Evolutionary conservation across 2,888 invertebrate genomes (phyloP), one percentile per base, ranked within the genome.

Genomic region (Synanthedon tipuliformis): DNA sequence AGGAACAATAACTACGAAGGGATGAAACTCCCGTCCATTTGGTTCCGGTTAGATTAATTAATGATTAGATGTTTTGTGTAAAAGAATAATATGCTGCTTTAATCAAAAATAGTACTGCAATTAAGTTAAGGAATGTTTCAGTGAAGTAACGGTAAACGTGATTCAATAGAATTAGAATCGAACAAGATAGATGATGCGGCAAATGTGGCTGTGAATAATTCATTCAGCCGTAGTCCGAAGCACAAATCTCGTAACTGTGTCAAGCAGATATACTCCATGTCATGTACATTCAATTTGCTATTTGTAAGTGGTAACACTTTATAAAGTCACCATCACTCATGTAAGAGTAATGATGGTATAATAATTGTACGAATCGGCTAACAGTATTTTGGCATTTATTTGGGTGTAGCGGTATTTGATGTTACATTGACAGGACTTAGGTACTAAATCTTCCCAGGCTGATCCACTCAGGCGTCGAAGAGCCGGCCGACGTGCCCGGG

Each of bases 371-470:
- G 40, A 41, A 59, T 54, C 55, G 55, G 56, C 66, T 73, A 77
- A 73, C 75, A 69, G 72, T 75, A 68, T 64, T 59, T 52, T 53
- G 50, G 58, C 54, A 55, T 71, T 69, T 68, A 55, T 64, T 62
- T 62, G 63, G 62, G 62, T 68, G 23, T 34, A 34, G 10, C 34
- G 34, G 34, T 34, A 34, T 10, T 34, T 34, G 2, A 34, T 34
- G 34, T 34, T 34, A 34, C 27, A 34, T 34, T 4, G 23, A 23
- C 23, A 5, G 5, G 23, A 23, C 23, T 23, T 23, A 23, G 23
- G 5, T 23, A 23, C 23, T 23, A 23, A n/a, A n/a, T n/a, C n/a
- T n/a, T n/a, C n/a, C n/a, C n/a, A n/a, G n/a, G n/a, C n/a, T n/a
- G n/a, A n/a, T n/a, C n/a, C n/a, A n/a, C n/a, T n/a, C n/a, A n/a